phyloP scores from a whole-genome alignment of 2,888 invertebrate genomes.

The Schrankia costaestrigalis region DNA sequence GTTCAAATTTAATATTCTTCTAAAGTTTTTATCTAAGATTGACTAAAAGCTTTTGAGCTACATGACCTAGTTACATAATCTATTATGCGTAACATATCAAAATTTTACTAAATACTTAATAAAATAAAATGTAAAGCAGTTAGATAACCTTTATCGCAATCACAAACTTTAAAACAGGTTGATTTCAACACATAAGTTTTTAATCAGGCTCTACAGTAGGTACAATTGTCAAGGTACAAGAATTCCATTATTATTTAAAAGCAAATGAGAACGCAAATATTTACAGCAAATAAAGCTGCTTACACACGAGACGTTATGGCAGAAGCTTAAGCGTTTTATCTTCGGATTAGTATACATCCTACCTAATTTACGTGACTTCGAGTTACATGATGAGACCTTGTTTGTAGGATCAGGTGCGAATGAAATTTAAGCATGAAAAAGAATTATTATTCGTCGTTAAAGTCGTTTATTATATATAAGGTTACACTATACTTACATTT shows the following conservation, averaged over 20 bases:
- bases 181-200: slow-evolving; percentile 8
- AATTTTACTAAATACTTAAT: no score
- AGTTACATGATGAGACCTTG: slow-evolving; percentile 62
- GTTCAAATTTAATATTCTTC: no score
- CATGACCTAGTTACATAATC: no score
- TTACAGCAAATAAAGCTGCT: slow-evolving; percentile 67
- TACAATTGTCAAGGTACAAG: slow-evolving; percentile 30
- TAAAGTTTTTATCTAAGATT: no score
- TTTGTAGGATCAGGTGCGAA: slow-evolving; percentile 60
- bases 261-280: slow-evolving; percentile 54
- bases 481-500: no score
- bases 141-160: not conserved
- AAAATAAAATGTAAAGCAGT: no score
- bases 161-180: slow-evolving; percentile 1
- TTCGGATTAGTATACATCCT: slow-evolving; percentile 69
- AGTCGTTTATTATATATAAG: slow-evolving; percentile 4
- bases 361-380: slow-evolving; percentile 72
- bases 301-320: slow-evolving; percentile 63
- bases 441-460: slow-evolving; percentile 24
- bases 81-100: no score
- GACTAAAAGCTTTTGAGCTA: no score
- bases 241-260: slow-evolving; percentile 50
- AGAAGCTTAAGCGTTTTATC: slow-evolving; percentile 70
- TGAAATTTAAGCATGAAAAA: slow-evolving; percentile 34
- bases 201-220: slow-evolving; percentile 10